Conservation (phyloP, 2,113 vertebrate species). For the Anguilla rostrata region DNA sequence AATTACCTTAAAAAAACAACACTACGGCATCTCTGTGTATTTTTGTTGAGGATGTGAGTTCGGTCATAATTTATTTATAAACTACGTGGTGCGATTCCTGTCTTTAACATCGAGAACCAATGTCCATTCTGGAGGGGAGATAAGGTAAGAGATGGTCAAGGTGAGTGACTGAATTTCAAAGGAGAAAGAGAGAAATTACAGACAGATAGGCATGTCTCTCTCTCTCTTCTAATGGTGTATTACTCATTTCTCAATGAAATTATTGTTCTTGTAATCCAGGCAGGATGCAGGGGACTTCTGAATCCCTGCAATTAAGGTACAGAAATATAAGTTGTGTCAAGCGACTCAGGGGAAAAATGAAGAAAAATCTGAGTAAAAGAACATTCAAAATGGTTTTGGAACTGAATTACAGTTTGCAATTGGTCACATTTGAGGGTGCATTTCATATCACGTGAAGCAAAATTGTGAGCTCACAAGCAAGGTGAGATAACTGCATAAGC, state of each 20-base stretch:
- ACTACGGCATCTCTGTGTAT: neutral
- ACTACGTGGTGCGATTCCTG: neutral
- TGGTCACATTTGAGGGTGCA: neutral
- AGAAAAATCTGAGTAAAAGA: neutral
- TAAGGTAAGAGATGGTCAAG: neutral
- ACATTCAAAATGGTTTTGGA: neutral
- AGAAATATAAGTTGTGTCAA: neutral
- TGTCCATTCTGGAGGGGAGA: neutral
- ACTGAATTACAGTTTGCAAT: neutral
- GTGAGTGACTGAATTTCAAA: neutral
- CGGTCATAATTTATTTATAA: neutral
- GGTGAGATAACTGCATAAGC: neutral
- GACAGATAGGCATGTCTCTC: conserved; percentile 17
- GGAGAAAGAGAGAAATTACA: neutral
- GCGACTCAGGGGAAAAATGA: neutral
- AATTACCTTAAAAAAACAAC: neutral
- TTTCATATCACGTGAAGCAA: neutral
- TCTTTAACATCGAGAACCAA: conserved; percentile 3
- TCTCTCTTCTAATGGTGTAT: conserved; percentile 10
- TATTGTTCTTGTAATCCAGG: neutral
- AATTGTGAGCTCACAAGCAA: neutral
- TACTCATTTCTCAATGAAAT: neutral
- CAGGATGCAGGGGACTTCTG: conserved; percentile 1
- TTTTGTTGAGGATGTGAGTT: neutral
- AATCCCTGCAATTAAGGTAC: conserved; percentile 7